Evolutionary conservation across 2,797 vertebrate genomes (phyloP).

Genomic region (Cuculus canorus): DNA sequence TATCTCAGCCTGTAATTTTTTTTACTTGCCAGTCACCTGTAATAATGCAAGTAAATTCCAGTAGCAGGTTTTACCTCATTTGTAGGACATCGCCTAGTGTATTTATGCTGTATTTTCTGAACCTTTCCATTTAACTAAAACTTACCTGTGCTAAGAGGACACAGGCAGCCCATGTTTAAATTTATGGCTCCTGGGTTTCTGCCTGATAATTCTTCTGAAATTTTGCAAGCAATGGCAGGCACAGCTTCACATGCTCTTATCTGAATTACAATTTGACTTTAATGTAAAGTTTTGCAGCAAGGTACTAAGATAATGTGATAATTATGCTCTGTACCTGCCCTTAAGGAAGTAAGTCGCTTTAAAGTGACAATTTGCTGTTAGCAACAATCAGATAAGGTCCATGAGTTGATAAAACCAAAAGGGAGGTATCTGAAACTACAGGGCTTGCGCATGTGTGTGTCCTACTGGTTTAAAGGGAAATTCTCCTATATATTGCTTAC

Average conservation of each 20-base stretch:
- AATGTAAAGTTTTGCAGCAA: not conserved
- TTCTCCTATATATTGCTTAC: not conserved
- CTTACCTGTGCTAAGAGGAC: not conserved
- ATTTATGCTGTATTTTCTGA: not conserved
- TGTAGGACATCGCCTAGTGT: not conserved
- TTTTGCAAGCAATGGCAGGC: not conserved
- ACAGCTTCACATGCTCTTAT: not conserved
- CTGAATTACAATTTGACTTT: not conserved
- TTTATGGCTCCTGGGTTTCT: not conserved
- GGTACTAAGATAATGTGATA: not conserved
- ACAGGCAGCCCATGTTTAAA: fast-evolving
- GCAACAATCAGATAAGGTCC: not conserved
- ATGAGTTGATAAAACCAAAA: not conserved
- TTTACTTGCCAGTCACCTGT: not conserved
- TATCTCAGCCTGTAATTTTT: not conserved
- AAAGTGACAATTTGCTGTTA: not conserved
- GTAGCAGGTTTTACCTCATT: not conserved
- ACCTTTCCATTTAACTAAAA: not conserved
- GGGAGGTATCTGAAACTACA: not conserved
- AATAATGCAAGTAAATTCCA: not conserved
- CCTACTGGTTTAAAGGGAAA: not conserved
- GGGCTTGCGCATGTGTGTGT: not conserved
- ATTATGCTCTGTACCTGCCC: not conserved
- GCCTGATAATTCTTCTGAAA: not conserved
- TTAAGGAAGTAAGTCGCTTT: not conserved